Conservation (phyloP, 2,113 vertebrate species). For the Opisthocomus hoazin region DNA sequence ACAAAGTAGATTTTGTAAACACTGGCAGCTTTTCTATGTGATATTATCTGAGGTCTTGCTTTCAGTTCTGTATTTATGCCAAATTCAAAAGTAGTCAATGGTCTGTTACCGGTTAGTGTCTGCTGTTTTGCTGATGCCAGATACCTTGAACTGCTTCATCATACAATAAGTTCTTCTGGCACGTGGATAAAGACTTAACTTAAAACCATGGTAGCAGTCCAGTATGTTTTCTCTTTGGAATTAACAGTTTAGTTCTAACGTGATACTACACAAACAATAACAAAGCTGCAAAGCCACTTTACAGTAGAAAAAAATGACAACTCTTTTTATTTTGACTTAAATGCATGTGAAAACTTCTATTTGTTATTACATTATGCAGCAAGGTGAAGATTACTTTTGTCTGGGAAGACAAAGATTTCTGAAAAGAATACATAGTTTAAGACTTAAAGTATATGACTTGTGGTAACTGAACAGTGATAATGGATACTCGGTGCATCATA, state of each 20-base stretch:
- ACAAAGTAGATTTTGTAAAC: neutral
- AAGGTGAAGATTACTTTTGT: neutral
- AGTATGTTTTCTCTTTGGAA: neutral
- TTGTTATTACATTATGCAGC: no score
- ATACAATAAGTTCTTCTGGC: neutral
- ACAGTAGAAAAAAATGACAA: neutral
- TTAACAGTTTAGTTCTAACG: neutral
- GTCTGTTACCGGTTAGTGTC: neutral
- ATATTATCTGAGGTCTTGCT: neutral
- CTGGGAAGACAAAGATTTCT: neutral
- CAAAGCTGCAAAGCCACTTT: neutral
- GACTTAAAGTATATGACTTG: neutral
- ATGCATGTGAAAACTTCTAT: neutral
- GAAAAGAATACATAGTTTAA: neutral
- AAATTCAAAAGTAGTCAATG: neutral
- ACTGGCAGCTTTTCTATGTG: no score
- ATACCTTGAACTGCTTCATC: neutral
- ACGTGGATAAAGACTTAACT: neutral
- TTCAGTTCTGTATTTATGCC: neutral
- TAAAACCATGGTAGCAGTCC: no score
- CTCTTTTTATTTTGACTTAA: neutral
- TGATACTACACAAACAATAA: neutral
- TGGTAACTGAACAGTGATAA: neutral
- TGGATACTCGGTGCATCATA: neutral
- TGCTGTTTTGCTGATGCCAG: neutral